These are phyloP conservation scores for Erythrolamprus reginae DNA, from an alignment of 2,113 vertebrate genomes.

Conservation along the genomic window DNA sequence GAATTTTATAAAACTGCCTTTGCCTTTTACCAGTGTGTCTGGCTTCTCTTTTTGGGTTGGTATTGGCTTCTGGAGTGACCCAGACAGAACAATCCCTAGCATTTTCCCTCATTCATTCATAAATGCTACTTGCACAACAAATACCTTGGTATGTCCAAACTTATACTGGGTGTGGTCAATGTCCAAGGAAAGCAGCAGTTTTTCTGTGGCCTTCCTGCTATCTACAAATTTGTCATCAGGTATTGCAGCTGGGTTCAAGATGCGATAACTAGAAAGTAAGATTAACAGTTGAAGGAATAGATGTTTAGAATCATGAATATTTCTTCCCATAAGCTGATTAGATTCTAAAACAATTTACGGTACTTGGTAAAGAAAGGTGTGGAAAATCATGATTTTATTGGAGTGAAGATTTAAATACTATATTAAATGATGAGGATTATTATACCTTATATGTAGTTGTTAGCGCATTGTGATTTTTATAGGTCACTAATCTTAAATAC, in stretches of 20 bases:
- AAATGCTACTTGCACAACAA: not conserved
- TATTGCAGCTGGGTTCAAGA: constrained; percentile 87
- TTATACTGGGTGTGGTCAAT: constrained; percentile 75
- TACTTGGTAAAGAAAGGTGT: not conserved
- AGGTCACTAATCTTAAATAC: not conserved
- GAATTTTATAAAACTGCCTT: too few species aligned
- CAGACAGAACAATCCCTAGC: too few species aligned
- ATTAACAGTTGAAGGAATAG: not conserved
- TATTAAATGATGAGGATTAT: not conserved
- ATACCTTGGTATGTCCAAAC: constrained; percentile 80
- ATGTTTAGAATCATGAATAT: not conserved
- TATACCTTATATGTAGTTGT: not conserved
- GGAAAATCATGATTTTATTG: not conserved
- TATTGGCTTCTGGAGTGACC: too few species aligned
- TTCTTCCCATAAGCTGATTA: not conserved
- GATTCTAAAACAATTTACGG: not conserved
- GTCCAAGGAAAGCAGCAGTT: constrained; percentile 72
- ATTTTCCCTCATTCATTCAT: not conserved
- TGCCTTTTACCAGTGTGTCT: too few species aligned
- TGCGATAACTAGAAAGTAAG: constrained; percentile 77
- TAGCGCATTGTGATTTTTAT: not conserved
- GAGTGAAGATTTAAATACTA: not conserved
- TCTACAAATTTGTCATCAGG: constrained; percentile 92
- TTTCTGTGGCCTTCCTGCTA: constrained; percentile 78
- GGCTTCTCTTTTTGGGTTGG: too few species aligned